Base-by-base conservation (phyloP, 2,888 invertebrate species). In the Volucella inflata region DNA sequence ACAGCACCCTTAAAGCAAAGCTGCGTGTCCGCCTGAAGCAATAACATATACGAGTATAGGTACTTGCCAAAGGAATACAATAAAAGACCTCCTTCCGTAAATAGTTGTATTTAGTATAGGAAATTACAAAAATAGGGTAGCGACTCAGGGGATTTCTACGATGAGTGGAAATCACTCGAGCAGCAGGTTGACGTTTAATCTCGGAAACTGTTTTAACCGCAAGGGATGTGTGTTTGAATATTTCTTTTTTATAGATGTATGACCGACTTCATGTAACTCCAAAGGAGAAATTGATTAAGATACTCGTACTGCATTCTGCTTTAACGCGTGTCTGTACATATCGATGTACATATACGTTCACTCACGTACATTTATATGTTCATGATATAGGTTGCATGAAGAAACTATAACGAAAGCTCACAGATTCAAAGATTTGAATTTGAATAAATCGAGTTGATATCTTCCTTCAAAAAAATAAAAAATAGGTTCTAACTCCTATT, bases 131-230 rank as follows among this genome's bases (percentile, higher is more conserved):
- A 72, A 84, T 76, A 72, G 60, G 79, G 76, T 53, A 75, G 21
- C 16, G 30, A 53, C 84, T 79, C 79, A 64, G 53, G 67, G 84
- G 80, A 85, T 71, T 72, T 75, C 40, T 60, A 59, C 60, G 76
- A 72, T 60, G 60, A 76, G 70, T 71, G 57, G n/a, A 51, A 53
- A 17, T 59, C 55, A 50, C 64, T 62, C 70, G 55, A 74, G 65
- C 79, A 57, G 80, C 84, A 85, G 80, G 84, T 85, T 85, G 67
- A 80, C 55, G 76, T 71, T 80, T 76, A 76, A 60, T 76, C 75
- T 38, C 60, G 65, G 42, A 80, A 75, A 71, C 67, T 84, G 65
- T 42, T 60, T 55, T 65, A 70, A 68, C 79, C 84, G 38, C 79
- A 75, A 48, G 79, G 36, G 50, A 42, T 38, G 9, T 16, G 48